Percentiles rank a stretch among this genome's conserved stretches.
These are phyloP conservation scores for Andricus curvator DNA, from an alignment of 2,888 invertebrate genomes.

Conservation along the genomic window DNA sequence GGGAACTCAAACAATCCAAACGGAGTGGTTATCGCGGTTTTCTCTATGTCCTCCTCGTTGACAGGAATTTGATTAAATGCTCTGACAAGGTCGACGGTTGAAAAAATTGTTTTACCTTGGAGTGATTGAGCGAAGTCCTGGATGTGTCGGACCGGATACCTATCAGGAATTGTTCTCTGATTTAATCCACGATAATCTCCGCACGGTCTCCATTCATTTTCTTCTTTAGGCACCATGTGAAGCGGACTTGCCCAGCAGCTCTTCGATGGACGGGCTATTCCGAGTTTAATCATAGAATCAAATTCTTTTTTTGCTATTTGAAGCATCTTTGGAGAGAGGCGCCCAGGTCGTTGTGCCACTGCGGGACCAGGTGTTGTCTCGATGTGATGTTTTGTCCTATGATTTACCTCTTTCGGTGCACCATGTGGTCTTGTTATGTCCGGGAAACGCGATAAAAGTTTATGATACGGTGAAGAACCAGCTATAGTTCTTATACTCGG, in stretches of 20 bases:
- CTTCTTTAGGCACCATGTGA: background rate
- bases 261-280: slow-evolving; percentile 70
- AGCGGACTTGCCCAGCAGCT: slow-evolving; percentile 74
- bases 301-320: slow-evolving; percentile 10
- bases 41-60: slow-evolving; percentile 60
- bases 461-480: slow-evolving; percentile 36
- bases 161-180: slow-evolving; percentile 59
- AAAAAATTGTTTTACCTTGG: slow-evolving; percentile 58
- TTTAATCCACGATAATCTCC: slow-evolving; percentile 61
- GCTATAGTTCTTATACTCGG: background rate
- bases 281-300: background rate
- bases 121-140: slow-evolving; percentile 61
- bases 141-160: slow-evolving; percentile 66
- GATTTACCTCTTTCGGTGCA: slow-evolving; percentile 29
- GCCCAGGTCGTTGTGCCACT: slow-evolving; percentile 5
- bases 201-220: background rate
- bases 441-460: slow-evolving; percentile 41
- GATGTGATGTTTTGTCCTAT: slow-evolving; percentile 59
- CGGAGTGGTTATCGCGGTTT: slow-evolving; percentile 67
- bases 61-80: slow-evolving; percentile 69
- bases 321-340: slow-evolving; percentile 13
- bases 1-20: slow-evolving; percentile 54
- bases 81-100: slow-evolving; percentile 57
- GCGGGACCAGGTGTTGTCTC: slow-evolving; percentile 7
- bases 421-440: slow-evolving; percentile 50